A percentile compares a stretch with the other conserved stretches of the same genome.
These are phyloP conservation scores for Ptychobarbus kaznakovi DNA, from an alignment of 2,797 vertebrate genomes.

Conservation along the genomic window DNA sequence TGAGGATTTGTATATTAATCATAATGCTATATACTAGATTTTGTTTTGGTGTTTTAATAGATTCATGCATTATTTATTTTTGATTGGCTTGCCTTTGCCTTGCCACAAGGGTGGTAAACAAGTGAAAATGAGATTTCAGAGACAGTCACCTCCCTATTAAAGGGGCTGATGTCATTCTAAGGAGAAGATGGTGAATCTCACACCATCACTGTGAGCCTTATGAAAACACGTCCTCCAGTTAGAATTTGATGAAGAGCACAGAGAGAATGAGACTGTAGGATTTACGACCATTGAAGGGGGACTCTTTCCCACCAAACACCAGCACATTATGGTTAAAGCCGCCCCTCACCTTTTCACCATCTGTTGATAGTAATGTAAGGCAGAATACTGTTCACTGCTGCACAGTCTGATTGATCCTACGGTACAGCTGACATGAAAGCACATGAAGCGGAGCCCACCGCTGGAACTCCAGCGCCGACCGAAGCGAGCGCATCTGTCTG, in stretches of 20 bases:
- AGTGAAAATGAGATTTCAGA: not conserved
- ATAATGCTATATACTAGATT: not conserved
- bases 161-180: constrained; percentile 50
- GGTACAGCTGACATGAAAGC: constrained; percentile 41
- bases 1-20: too few relatives aligned
- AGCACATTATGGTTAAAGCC: constrained; percentile 16
- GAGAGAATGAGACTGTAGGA: not conserved
- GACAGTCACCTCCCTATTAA: constrained; percentile 15
- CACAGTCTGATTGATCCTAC: constrained; percentile 14
- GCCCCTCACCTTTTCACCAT: not conserved
- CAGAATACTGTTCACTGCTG: constrained; percentile 14
- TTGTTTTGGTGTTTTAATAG: not conserved
- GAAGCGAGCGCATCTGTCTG: constrained; percentile 2
- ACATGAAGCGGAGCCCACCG: not conserved
- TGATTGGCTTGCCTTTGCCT: not conserved
- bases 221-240: constrained; percentile 22
- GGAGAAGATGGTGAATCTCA: constrained; percentile 40
- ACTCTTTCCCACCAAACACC: constrained; percentile 23
- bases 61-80: not conserved
- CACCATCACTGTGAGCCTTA: constrained; percentile 43
- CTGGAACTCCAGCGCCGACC: not conserved
- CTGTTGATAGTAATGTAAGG: constrained; percentile 46
- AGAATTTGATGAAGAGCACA: constrained; percentile 12
- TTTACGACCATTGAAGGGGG: not conserved
- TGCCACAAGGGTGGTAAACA: constrained; percentile 20